phyloP scores from a whole-genome alignment of 2,797 vertebrate species.

The Erpetoichthys calabaricus region DNA sequence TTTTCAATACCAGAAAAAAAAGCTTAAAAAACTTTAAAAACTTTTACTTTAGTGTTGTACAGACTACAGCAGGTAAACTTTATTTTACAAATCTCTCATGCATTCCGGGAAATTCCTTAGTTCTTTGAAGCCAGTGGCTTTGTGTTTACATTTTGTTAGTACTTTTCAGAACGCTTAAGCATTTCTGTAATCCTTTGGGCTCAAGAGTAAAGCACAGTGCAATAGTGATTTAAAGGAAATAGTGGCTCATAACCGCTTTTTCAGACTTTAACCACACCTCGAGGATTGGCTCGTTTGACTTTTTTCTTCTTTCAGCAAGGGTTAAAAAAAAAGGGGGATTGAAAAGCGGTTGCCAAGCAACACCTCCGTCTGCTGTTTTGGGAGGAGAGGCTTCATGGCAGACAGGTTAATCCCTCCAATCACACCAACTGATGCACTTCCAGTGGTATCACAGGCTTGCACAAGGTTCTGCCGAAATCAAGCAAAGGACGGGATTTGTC shows the following conservation, averaged over 20 bases:
- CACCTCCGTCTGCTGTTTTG: slow-evolving; percentile 25
- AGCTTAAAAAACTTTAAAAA: no score
- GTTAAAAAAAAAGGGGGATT: slow-evolving; percentile 8
- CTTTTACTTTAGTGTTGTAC: no score
- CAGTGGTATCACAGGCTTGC: slow-evolving; percentile 13
- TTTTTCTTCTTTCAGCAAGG: slow-evolving; percentile 14
- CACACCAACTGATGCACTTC: slow-evolving; percentile 37
- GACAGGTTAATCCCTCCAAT: slow-evolving; percentile 46
- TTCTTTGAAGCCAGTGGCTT: slow-evolving; percentile 5
- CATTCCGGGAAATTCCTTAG: slow-evolving; percentile 4
- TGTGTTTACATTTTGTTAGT: slow-evolving; percentile 3
- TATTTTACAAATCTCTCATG: slow-evolving; percentile 1
- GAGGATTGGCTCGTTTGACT: slow-evolving; percentile 5
- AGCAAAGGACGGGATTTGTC: background rate
- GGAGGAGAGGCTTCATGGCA: slow-evolving; percentile 34
- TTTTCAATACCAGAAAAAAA: no score
- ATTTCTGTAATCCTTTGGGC: slow-evolving; percentile 6
- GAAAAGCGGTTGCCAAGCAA: slow-evolving; percentile 12
- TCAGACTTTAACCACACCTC: slow-evolving; percentile 7
- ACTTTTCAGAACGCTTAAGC: slow-evolving; percentile 2
- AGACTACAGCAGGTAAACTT: no score
- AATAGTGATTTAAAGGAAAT: background rate
- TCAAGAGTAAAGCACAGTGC: background rate
- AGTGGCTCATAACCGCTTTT: background rate
- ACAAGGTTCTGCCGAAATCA: slow-evolving; percentile 3